phyloP scores from a whole-genome alignment of 2,888 invertebrate genomes.

The Eilema griseolum region DNA sequence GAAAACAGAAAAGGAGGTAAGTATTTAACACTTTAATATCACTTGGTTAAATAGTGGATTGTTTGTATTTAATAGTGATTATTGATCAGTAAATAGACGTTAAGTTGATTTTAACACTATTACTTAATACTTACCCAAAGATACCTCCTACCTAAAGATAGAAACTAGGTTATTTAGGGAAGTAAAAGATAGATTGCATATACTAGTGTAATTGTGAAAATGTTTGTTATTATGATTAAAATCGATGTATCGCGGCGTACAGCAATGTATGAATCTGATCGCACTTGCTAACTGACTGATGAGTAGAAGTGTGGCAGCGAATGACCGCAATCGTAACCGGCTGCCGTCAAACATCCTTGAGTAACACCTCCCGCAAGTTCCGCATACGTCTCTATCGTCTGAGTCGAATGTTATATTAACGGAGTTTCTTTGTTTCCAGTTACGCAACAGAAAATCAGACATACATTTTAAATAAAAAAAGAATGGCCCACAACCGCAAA shows the following conservation, averaged over 20 bases:
- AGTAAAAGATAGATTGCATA: neutral
- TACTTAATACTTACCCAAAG: neutral
- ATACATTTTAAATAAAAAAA: neutral
- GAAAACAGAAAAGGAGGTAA: neutral
- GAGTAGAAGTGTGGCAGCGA: neutral
- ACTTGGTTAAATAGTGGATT: no score
- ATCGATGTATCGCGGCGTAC: neutral
- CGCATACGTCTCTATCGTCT: neutral
- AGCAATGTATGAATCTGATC: neutral
- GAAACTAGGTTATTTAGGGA: neutral
- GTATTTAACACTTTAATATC: neutral
- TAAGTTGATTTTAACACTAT: neutral
- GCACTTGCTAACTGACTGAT: neutral
- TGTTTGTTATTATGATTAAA: neutral
- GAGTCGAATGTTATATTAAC: neutral
- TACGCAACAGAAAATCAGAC: neutral
- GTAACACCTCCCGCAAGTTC: neutral
- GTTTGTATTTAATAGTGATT: neutral
- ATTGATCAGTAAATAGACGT: neutral
- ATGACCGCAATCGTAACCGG: neutral
- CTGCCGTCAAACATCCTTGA: neutral
- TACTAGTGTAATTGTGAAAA: neutral
- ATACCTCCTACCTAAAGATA: neutral
- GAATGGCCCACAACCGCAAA: neutral
- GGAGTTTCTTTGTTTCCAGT: neutral